Evolutionary conservation across 2,113 vertebrate genomes (phyloP), one percentile per base, ranked within the genome.

Genomic region (Heliornis fulica): DNA sequence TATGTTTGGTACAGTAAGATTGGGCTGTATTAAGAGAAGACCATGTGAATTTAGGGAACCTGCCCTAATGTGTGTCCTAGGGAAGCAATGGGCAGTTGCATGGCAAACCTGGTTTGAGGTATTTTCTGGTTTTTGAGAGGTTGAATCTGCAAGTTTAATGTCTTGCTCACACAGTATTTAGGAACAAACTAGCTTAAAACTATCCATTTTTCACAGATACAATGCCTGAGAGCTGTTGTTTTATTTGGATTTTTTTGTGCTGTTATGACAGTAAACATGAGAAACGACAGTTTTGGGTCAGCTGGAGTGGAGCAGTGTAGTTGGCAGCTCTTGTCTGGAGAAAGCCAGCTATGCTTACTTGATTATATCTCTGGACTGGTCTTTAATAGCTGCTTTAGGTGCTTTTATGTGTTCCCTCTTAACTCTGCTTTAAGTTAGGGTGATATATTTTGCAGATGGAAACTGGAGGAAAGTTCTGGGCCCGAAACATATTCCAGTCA

Each of bases 181-280:
- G 81, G 13, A 48, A 11, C 14, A 79, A 71, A 76, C 6, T 31
- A 79, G 16, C 13, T 74, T 71, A n/a, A 79, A 29, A 46, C 10
- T 36, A 32, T 1, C 12, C 3, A 1, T 82, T 91, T 87, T 11
- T 11, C 21, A 23, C 23, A 53, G 23, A 29, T 23, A 6, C 5
- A 40, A 4, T 41, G 18, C 7, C 56, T 70, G 17, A 64, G 21
- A 71, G 20, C 5, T 68, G 32, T 13, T 78, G 31, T 25, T 80
- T 86, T 74, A 18, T 66, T 64, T 81, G 23, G 20, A 51, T 43
- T 87, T 88, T 90, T 93, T 13, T 92, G 20, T 90, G 41, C 23
- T 83, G 2, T 59, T 68, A 75, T 31, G 17, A 41, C 17, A 43
- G 21, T 68, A 56, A 71, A 70, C 4, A 25, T 3, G 7, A 46